Evolutionary conservation across 2,888 invertebrate species (phyloP).

Genomic region (Caenorhabditis sp.): DNA sequence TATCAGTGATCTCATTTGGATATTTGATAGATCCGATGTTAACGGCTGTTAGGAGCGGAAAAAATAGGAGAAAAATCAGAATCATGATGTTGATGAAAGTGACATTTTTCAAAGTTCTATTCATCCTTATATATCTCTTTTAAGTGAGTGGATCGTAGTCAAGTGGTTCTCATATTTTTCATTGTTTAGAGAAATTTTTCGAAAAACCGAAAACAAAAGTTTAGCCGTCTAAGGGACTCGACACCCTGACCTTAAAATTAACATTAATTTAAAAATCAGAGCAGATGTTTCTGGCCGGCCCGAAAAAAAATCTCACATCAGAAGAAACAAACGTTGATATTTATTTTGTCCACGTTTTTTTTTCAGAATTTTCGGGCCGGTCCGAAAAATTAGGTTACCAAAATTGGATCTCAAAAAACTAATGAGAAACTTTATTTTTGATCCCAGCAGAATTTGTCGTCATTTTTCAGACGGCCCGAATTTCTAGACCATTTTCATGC

Average conservation of each 20-base stretch:
- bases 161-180: neutral
- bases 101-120: neutral
- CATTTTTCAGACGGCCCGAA: too few species aligned
- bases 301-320: conserved; percentile 20
- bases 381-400: too few species aligned
- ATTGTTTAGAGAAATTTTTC: neutral
- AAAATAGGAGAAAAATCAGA: neutral
- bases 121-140: neutral
- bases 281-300: too few species aligned
- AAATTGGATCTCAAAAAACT: too few species aligned
- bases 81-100: conserved; percentile 9
- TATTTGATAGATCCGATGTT: conserved; percentile 25
- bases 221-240: conserved; percentile 44
- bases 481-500: too few species aligned
- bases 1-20: conserved; percentile 69
- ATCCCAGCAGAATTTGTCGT: too few species aligned
- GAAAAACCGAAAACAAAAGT: conserved; percentile 5
- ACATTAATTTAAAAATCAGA: too few species aligned
- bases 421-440: too few species aligned
- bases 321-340: too few species aligned
- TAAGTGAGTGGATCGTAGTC: conserved; percentile 1
- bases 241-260: conserved; percentile 49
- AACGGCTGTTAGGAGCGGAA: neutral
- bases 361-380: too few species aligned
- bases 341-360: too few species aligned